Evolutionary conservation across 2,113 vertebrate species (phyloP), one percentile per base, ranked within the genome.

Genomic region (Astur gentilis): DNA sequence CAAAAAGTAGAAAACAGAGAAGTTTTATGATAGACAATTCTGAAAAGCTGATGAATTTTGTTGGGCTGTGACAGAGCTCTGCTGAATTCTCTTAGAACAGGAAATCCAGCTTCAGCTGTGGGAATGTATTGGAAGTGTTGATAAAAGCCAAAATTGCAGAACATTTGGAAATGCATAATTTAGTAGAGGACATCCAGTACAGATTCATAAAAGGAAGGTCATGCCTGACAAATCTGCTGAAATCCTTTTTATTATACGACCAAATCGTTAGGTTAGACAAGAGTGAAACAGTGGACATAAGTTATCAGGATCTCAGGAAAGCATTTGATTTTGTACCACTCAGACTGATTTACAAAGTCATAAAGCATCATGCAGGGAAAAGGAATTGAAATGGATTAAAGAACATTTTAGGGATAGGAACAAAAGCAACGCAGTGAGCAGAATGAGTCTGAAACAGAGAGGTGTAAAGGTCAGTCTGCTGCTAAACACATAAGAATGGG

Each of bases 161-260:
- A 96, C 96, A 95, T 95, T 97, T 97, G 58, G 91, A 97, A 96
- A 97, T 97, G 97, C 95, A 96, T 97, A 98, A 98, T 97, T 97
- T 97, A 97, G 95, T 83, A 97, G 96, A 96, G 96, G 97, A 95
- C 97, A 97, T 87, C 89, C 93, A 86, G 97, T 95, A 96, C 81
- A 44, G 95, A 94, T 97, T 96, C 97, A 97, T 97, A 97, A 98
- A 98, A 97, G 95, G 96, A 97, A 98, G 97, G 97, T 97, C 97
- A 97, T 52, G 95, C 88, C 96, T 97, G 96, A 97, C 96, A 97
- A 97, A 97, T 97, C 95, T 97, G 96, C 97, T 97, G 97, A 97
- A 98, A 97, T 93, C 91, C 96, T 92, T 95, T 98, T 96, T 98
- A 97, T 97, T 97, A 97, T 96, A 97, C 26, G 95, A 97, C 83